Percentiles rank a stretch among this genome's conserved stretches.
Conservation (phyloP, 1,140 invertebrate species). For the Drosophila watanabei region DNA sequence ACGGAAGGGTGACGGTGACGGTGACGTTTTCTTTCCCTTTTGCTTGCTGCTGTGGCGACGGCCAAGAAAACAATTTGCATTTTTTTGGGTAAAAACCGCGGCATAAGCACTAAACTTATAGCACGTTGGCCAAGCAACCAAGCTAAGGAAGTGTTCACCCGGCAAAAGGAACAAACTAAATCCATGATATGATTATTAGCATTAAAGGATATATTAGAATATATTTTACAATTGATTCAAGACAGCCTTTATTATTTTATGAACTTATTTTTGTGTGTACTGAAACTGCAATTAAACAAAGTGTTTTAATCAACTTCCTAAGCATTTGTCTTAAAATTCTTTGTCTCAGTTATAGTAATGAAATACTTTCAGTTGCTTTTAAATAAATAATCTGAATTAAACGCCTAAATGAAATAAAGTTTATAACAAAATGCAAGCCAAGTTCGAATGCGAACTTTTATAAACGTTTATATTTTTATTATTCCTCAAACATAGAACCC, state of each 20-base stretch:
- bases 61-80: slow-evolving; percentile 70
- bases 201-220: not conserved
- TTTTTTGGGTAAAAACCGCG: slow-evolving; percentile 40
- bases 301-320: too few relatives aligned
- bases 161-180: not conserved
- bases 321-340: too few relatives aligned
- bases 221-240: not conserved
- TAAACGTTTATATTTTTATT: not conserved
- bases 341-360: too few relatives aligned
- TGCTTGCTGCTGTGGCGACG: slow-evolving; percentile 48
- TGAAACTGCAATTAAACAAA: too few relatives aligned
- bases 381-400: too few relatives aligned
- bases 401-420: too few relatives aligned
- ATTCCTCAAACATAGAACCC: not conserved
- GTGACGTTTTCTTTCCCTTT: slow-evolving; percentile 19
- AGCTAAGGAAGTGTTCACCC: slow-evolving; percentile 1
- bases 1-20: slow-evolving; percentile 12
- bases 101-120: slow-evolving; percentile 30
- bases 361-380: too few relatives aligned
- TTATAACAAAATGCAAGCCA: too few relatives aligned
- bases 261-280: too few relatives aligned
- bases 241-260: too few relatives aligned
- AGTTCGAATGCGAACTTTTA: too few relatives aligned
- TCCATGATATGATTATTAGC: not conserved
- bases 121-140: slow-evolving; percentile 71